phyloP scores from a whole-genome alignment of 2,797 vertebrate genomes.

The Loris lydekkerianus region DNA sequence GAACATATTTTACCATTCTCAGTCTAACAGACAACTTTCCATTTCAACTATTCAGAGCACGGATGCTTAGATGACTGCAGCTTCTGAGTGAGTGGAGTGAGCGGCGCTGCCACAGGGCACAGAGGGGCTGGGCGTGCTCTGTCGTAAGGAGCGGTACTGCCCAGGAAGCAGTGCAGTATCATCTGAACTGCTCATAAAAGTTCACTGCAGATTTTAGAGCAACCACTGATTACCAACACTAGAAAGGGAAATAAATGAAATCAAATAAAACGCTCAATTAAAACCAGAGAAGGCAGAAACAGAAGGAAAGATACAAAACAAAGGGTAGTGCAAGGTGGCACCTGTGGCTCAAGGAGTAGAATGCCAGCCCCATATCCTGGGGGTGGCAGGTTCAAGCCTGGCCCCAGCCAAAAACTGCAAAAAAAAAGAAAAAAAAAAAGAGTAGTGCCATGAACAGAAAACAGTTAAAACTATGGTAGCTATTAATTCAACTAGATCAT shows the following conservation, averaged over 20 bases:
- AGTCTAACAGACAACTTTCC: neutral
- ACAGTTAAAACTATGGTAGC: neutral
- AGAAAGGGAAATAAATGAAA: neutral
- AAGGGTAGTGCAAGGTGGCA: too few relatives aligned
- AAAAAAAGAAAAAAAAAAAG: neutral
- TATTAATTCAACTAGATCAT: conserved; percentile 13
- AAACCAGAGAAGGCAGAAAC: neutral
- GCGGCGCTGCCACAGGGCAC: neutral
- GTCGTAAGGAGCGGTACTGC: neutral
- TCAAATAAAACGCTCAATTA: neutral
- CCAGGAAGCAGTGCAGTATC: neutral
- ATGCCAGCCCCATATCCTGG: too few relatives aligned
- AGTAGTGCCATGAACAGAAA: neutral
- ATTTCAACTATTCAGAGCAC: neutral
- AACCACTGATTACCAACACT: neutral
- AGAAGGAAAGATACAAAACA: neutral
- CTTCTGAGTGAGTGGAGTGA: neutral
- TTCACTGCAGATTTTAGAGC: neutral
- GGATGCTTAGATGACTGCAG: neutral
- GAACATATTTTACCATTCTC: neutral
- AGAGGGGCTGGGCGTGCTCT: neutral
- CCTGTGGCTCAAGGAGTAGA: too few relatives aligned
- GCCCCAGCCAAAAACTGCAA: too few relatives aligned
- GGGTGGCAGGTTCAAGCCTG: too few relatives aligned
- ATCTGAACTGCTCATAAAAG: neutral